Conservation (phyloP, 2,888 invertebrate genomes). For the Hemaris fuciformis region DNA sequence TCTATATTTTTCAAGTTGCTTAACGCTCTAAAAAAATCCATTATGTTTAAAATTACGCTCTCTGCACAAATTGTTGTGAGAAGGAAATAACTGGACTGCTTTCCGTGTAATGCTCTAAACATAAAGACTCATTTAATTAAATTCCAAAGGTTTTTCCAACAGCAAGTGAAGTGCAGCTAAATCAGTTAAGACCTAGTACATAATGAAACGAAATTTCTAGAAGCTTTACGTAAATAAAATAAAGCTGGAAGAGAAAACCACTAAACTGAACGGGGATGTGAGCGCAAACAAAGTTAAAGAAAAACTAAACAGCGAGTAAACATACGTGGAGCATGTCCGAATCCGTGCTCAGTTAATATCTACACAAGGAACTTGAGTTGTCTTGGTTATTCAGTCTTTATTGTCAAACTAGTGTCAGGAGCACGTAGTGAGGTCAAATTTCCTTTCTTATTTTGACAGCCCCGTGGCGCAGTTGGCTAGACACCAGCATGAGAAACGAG, state of each 20-base stretch:
- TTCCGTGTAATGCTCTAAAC: neutral
- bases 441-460: no score
- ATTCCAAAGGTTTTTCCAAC: conserved; percentile 25
- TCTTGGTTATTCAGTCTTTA: neutral
- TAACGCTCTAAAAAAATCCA: neutral
- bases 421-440: no score
- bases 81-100: neutral
- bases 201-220: conserved; percentile 33
- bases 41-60: neutral
- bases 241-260: conserved; percentile 30
- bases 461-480: no score
- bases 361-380: neutral
- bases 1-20: no score
- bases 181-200: conserved; percentile 30
- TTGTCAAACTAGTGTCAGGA: neutral
- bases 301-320: conserved; percentile 48
- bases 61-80: neutral
- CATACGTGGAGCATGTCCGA: conserved; percentile 32
- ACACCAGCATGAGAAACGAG: no score
- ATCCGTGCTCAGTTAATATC: conserved; percentile 14
- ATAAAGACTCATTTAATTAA: conserved; percentile 27
- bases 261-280: conserved; percentile 35
- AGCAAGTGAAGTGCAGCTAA: conserved; percentile 23
- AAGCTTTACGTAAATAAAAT: conserved; percentile 31
- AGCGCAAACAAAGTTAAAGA: conserved; percentile 50